phyloP scores from a whole-genome alignment of 2,797 vertebrate genomes.

The Fringilla coelebs region DNA sequence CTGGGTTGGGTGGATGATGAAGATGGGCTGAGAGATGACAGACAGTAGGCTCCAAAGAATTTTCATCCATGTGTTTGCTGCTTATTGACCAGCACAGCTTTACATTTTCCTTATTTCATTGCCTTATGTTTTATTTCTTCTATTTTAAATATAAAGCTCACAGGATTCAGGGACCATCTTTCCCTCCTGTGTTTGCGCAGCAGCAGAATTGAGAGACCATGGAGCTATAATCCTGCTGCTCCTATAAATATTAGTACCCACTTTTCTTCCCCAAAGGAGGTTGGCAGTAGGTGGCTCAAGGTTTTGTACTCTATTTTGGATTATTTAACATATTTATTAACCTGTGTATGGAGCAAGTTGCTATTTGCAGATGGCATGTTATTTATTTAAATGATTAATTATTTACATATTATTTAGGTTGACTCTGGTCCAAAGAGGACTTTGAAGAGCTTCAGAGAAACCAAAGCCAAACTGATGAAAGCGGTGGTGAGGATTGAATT shows the following conservation, averaged over 20 bases:
- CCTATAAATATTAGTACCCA: neutral
- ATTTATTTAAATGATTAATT: slow-evolving; percentile 65
- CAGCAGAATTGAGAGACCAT: neutral
- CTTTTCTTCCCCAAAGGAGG: neutral
- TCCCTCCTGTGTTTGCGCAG: neutral
- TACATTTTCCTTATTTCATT: neutral
- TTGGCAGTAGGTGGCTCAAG: neutral
- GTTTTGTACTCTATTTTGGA: neutral
- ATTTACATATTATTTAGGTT: slow-evolving; percentile 56
- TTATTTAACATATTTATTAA: slow-evolving; percentile 48
- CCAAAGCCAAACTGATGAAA: neutral
- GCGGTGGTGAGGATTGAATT: neutral
- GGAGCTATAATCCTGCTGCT: neutral
- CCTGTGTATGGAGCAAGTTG: fast-evolving
- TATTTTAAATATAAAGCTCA: neutral
- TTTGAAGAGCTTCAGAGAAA: neutral
- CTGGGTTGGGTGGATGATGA: too few relatives aligned
- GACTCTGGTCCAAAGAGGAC: slow-evolving; percentile 17
- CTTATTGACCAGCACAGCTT: neutral
- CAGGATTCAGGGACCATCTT: neutral
- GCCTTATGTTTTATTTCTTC: neutral
- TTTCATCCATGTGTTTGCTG: neutral
- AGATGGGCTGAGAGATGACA: fast-evolving
- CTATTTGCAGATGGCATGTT: slow-evolving; percentile 32
- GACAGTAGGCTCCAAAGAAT: fast-evolving